phyloP scores from a whole-genome alignment of 2,797 vertebrate genomes.

The Paratrypauchen microcephalus region DNA sequence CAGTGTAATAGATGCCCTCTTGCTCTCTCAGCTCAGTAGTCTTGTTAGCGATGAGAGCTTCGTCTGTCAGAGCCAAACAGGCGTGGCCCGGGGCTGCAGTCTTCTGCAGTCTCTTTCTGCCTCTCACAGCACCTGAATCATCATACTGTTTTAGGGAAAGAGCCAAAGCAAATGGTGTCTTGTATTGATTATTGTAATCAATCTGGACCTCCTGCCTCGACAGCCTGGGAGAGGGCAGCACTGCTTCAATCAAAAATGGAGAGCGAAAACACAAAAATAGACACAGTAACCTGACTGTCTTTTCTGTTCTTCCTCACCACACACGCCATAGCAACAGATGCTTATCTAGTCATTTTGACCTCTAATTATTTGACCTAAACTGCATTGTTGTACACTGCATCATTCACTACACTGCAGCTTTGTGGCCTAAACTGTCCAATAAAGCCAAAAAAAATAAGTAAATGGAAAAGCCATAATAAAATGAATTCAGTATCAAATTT shows the following conservation, averaged over 20 bases:
- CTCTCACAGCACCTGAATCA: slow-evolving; percentile 47
- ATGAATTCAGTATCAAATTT: no score
- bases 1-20: slow-evolving; percentile 14
- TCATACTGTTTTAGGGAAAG: slow-evolving; percentile 59
- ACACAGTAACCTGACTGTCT: slow-evolving; percentile 5
- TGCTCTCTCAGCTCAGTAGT: slow-evolving; percentile 9
- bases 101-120: slow-evolving; percentile 51
- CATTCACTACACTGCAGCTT: background rate
- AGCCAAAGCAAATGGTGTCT: slow-evolving; percentile 59
- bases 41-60: slow-evolving; percentile 10
- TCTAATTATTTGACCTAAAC: slow-evolving; percentile 4
- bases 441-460: no score
- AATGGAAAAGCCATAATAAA: no score
- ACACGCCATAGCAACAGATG: slow-evolving; percentile 43
- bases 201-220: slow-evolving; percentile 20
- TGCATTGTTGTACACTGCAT: background rate
- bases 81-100: slow-evolving; percentile 66
- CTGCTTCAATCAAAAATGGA: slow-evolving; percentile 19
- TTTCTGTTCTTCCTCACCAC: slow-evolving; percentile 15
- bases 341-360: slow-evolving; percentile 1
- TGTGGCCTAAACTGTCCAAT: background rate
- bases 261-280: background rate
- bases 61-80: slow-evolving; percentile 42
- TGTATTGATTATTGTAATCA: slow-evolving; percentile 64
- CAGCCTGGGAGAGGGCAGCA: slow-evolving; percentile 18